phyloP scores from a whole-genome alignment of 2,888 invertebrate genomes.

The Rosalia funebris region DNA sequence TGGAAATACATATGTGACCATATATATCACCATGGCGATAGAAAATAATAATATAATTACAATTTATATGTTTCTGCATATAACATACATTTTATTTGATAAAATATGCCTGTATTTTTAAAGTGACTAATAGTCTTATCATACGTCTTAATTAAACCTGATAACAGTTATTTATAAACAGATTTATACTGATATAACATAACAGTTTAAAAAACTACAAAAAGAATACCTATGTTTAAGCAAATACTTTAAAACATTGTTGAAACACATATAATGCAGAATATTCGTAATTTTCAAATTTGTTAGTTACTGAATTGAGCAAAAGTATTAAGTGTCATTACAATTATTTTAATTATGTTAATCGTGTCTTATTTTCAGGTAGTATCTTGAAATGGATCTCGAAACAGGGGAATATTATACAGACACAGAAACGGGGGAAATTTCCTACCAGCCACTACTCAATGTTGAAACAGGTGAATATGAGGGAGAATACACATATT shows the following conservation, averaged over 20 bases:
- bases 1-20: no score
- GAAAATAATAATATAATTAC: no score
- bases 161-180: not conserved
- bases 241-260: no score
- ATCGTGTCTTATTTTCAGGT: constrained; percentile 20
- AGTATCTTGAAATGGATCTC: constrained; percentile 34
- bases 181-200: not conserved
- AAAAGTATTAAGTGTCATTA: not conserved
- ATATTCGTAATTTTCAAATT: not conserved
- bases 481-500: constrained; percentile 26
- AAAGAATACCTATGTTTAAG: no score
- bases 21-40: no score
- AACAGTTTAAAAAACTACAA: no score
- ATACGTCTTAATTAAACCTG: not conserved
- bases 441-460: constrained; percentile 58
- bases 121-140: not conserved
- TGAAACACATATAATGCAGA: no score
- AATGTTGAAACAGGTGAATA: constrained; percentile 69
- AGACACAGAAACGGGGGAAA: constrained; percentile 69
- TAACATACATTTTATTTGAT: no score
- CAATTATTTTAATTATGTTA: constrained; percentile 3
- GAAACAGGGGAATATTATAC: constrained; percentile 53
- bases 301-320: not conserved
- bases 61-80: no score
- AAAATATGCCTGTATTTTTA: no score